Base-by-base conservation (phyloP, 1,140 invertebrate species). In the Notospermus geniculatus region DNA sequence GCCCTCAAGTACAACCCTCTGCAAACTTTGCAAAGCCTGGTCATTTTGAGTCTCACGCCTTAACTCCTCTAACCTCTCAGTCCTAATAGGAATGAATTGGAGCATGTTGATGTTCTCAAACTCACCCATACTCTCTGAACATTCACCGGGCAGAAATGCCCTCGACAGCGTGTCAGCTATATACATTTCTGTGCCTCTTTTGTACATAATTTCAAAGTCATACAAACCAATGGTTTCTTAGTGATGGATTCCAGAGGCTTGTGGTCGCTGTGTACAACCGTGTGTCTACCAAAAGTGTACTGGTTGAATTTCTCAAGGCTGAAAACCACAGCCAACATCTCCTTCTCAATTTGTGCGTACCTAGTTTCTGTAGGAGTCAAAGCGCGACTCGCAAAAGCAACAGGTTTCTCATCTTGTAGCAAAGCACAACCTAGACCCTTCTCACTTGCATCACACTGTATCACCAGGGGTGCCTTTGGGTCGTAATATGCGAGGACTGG, bases 161-260 rank as follows among this genome's bases (percentile, higher is more conserved):
- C 72, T 55, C 11, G 71, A 75, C 29, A 57, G 50, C 36, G 54
- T 45, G 66, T 64, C 81, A 65, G 32, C 77, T 79, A 57, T 82
- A 70, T 2, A 75, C 73, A 65, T 84, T 80, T 27, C 80, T 72
- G 74, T 70, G 0, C 59, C 63, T 46, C 73, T 29, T 7, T 65
- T 53, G 56, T 81, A 84, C 27, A 41, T 45, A 27, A 50, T 27
- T 27, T 19, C 25, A 1, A 85, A 62, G 29, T 71, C 61, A 71
- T 78, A 2, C 9, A 43, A 36, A 36, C 15, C 25, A 59, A 43
- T 30, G 61, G 29, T 36, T 63, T 63, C 25, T 29, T 50, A 13
- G 59, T 23, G n/a, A 63, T 52, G 15, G 22, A 13, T 19, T 58
- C 56, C 23, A 63, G 32, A 0, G 60, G n/a, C n/a, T n/a, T n/a